Base-by-base conservation (phyloP, 2,113 vertebrate genomes). In the Hirundichthys speculiger region DNA sequence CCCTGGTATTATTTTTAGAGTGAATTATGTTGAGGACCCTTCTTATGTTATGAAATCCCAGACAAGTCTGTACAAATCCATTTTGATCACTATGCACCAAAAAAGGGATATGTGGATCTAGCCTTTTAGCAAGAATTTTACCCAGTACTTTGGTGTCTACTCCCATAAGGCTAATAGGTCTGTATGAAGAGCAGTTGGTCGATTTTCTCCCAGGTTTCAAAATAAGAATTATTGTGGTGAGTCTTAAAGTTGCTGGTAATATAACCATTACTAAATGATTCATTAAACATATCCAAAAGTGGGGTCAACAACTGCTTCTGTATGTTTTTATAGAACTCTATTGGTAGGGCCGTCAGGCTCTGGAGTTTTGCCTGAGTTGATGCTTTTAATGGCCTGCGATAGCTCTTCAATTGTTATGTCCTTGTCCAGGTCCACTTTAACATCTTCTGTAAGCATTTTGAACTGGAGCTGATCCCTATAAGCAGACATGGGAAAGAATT, bases 81-180 rank as follows among this genome's bases (percentile, higher is more conserved):
- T 55, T 43, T 42, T 46, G 40, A 38, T 55, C 30, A 65, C 10
- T 2, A 45, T 54, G 27, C 14, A 54, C 43, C 30, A 54, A 53
- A n/a, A 16, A 34, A 11, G 61, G 22, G 27, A 51, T 51, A 13
- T 52, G 14, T 13, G 39, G 50, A 39, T 42, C 39, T 6, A 30
- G 19, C 18, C 48, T 30, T 30, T 18, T 52, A 42, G 2, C 50
- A 52, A 43, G 38, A 27, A 51, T 20, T 64, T 27, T 52, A 64
- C 30, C 39, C 1, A 21, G 1, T 39, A 52, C 27, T 64, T 64
- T 64, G 20, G 9, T 52, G 48, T 64, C 13, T 42, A 9, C 50
- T 52, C 61, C 61, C 50, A 43, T 52, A 12, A 64, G 50, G 27
- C 61, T 42, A 27, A 52, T 43, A 25, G 50, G 41, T n/a, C 50